A percentile compares a stretch with the other conserved stretches of the same genome.
phyloP scores from a whole-genome alignment of 2,113 vertebrate genomes.

The Telmatochromis sp. region DNA sequence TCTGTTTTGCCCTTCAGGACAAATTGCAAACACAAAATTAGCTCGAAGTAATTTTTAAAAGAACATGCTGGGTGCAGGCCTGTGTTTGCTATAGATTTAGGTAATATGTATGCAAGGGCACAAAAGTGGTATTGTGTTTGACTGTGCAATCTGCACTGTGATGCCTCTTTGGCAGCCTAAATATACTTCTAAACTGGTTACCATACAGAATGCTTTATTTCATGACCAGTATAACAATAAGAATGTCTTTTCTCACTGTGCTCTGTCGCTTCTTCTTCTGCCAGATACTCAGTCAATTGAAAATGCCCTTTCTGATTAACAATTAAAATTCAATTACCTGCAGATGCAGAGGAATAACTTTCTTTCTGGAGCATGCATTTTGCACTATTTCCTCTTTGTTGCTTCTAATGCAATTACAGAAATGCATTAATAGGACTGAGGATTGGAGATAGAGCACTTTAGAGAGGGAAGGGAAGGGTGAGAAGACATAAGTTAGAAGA shows the following conservation, averaged over 20 bases:
- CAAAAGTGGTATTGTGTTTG: neutral
- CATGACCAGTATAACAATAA: neutral
- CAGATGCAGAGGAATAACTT: slow-evolving; percentile 35
- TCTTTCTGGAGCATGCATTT: slow-evolving; percentile 28
- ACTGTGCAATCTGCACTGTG: neutral
- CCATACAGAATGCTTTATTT: neutral
- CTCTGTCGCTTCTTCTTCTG: neutral
- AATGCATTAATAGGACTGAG: slow-evolving; percentile 29
- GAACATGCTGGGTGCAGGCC: neutral
- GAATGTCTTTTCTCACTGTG: neutral
- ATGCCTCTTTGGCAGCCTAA: neutral
- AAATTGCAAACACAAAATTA: neutral
- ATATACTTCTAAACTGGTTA: neutral
- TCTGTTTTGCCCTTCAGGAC: neutral
- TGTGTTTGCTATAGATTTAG: neutral
- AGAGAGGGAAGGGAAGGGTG: neutral
- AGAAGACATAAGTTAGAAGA: slow-evolving; percentile 10
- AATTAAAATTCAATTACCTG: slow-evolving; percentile 55
- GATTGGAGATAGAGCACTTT: slow-evolving; percentile 23
- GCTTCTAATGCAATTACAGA: slow-evolving; percentile 45
- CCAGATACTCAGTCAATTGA: neutral
- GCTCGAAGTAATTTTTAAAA: neutral
- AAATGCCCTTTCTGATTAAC: slow-evolving; percentile 18
- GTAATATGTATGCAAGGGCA: neutral
- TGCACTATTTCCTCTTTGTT: slow-evolving; percentile 41